Evolutionary conservation across 2,888 invertebrate species (phyloP).

Genomic region (Leptinotarsa peninsularis): DNA sequence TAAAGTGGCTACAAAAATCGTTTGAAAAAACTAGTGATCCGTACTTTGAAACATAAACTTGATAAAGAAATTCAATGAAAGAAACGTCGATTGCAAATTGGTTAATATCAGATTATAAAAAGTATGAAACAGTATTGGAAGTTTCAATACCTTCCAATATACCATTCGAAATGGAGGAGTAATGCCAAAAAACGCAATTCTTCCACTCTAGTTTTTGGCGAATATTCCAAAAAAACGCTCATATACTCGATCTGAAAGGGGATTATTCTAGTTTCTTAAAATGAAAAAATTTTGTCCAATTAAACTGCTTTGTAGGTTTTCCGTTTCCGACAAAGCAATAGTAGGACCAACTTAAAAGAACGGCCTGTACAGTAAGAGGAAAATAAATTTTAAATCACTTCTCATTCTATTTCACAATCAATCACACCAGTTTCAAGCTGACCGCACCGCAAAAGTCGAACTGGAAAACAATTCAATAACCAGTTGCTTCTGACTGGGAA

Average conservation of each 20-base stretch:
- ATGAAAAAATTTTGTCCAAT: not conserved
- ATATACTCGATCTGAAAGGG: not conserved
- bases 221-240: not conserved
- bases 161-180: not conserved
- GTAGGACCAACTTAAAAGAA: no score
- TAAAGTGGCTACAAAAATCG: no score
- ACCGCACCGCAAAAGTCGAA: not conserved
- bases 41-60: no score
- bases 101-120: no score
- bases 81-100: not conserved
- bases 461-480: conserved; percentile 14
- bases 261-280: not conserved
- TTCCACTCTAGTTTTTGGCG: not conserved
- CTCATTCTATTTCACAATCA: not conserved
- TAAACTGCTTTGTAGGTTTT: not conserved
- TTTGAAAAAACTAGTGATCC: no score
- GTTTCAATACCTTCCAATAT: not conserved
- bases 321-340: not conserved
- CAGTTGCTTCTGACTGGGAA: conserved; percentile 12
- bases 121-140: not conserved
- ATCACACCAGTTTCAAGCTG: not conserved
- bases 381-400: no score
- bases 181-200: not conserved
- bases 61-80: no score
- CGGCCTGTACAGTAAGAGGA: no score